Evolutionary conservation across 2,113 vertebrate species (phyloP), one percentile per base, ranked within the genome.

Genomic region (Macroglossus sobrinus): DNA sequence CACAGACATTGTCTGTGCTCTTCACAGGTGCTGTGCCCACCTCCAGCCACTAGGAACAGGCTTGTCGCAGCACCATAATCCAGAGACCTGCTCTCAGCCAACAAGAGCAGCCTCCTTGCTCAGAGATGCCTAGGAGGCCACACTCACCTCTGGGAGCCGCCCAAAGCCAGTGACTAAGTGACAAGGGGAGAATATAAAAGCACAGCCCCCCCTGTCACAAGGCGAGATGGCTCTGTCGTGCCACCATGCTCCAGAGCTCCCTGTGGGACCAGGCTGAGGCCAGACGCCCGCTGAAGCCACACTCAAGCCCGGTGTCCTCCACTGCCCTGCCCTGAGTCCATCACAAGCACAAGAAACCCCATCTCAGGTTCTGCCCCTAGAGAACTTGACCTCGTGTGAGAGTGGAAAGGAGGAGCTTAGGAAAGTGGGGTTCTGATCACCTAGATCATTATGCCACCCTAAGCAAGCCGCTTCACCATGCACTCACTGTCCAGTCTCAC

Each of bases 381-480:
- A 22, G 35, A 66, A 19, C 55, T 10, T 64, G 72, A 40, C 33
- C 21, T 38, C 8, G 2, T 3, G 1, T 3, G 13, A 5, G 24
- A 40, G 28, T 2, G 5, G 61, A 33, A 43, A 8, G 76, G 28
- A 30, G 24, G 15, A 4, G 13, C 28, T 78, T 13, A 6, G 61
- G 53, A 38, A 71, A 71, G 22, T 0, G 4, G 14, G 12, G 30
- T 28, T 80, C 28, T 21, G 53, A 28, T 33, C 45, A 7, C 3
- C 0, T 0, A 19, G 43, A 2, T 68, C 79, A 18, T 22, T 13
- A 35, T 1, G 2, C 35, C 33, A 9, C 53, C 69, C 38, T 0
- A 5, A 38, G 18, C 30, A 2, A 12, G 71, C 28, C 26, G 5
- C 69, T 13, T n/a, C 12, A 26, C 5, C 10, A 8, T 69, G 40